Percentiles rank a stretch among this genome's conserved stretches.
These are phyloP conservation scores for Melikaiella ostensackeni DNA, from an alignment of 2,888 invertebrate genomes.

Conservation along the genomic window DNA sequence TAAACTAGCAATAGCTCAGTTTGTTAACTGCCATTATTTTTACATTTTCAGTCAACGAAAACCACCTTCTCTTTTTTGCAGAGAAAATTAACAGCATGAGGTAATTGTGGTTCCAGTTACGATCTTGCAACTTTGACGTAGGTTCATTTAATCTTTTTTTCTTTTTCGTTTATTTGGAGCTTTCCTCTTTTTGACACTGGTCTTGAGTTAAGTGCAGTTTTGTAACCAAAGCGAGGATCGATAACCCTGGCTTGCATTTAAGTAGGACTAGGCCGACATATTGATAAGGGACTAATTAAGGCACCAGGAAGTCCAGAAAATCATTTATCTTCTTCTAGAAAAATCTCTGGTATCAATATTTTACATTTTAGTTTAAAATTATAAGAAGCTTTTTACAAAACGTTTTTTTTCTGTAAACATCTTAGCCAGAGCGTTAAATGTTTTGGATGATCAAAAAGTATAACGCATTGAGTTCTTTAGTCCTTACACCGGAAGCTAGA, in stretches of 20 bases:
- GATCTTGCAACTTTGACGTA: conserved; percentile 8
- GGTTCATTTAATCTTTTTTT: conserved; percentile 3
- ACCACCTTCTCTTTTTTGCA: background rate
- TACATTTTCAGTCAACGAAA: background rate
- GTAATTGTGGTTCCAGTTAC: conserved; percentile 32
- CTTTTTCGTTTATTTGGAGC: conserved; percentile 7
- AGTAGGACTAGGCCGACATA: conserved; percentile 8
- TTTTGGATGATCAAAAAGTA: too few species aligned
- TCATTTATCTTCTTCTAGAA: conserved; percentile 11
- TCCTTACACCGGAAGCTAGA: too few species aligned
- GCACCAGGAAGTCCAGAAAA: conserved; percentile 15
- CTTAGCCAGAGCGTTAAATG: too few species aligned
- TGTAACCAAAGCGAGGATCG: conserved; percentile 21
- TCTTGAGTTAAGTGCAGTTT: conserved; percentile 28
- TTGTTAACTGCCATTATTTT: background rate
- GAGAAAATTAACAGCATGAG: conserved; percentile 11
- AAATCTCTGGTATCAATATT: conserved; percentile 2
- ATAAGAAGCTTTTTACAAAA: background rate
- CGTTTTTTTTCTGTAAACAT: too few species aligned
- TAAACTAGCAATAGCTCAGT: background rate
- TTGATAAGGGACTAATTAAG: conserved; percentile 27
- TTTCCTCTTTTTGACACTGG: conserved; percentile 34
- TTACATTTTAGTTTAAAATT: background rate
- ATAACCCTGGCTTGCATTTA: conserved; percentile 25
- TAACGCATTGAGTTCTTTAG: too few species aligned